A percentile compares a stretch with the other conserved stretches of the same genome.
Evolutionary conservation across 1,140 invertebrate species (phyloP).

Genomic region (Drosophila seguyi): DNA sequence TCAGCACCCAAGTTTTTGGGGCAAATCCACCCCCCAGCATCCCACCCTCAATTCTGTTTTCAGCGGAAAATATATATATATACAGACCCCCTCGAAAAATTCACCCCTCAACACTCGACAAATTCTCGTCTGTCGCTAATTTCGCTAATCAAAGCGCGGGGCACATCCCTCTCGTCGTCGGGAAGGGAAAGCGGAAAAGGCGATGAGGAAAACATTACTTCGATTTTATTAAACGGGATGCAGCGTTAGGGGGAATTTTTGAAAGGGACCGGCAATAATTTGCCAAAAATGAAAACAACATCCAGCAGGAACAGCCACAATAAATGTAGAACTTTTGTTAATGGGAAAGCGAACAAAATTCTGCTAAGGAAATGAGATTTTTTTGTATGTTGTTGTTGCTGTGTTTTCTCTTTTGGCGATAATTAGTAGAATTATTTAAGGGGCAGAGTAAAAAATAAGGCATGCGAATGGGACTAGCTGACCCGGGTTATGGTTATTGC

Average conservation of each 20-base stretch:
- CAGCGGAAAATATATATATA: slow-evolving; percentile 4
- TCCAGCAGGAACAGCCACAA: slow-evolving; percentile 69
- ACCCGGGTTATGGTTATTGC: slow-evolving; percentile 56
- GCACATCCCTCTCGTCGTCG: slow-evolving; percentile 3
- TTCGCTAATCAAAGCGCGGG: slow-evolving; percentile 74
- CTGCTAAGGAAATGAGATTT: slow-evolving; percentile 64
- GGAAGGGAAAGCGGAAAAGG: not conserved
- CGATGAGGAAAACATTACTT: slow-evolving; percentile 55
- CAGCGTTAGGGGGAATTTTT: slow-evolving; percentile 33
- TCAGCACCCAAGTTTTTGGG: slow-evolving; percentile 67
- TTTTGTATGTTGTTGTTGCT: slow-evolving; percentile 4
- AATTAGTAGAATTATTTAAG: slow-evolving; percentile 68
- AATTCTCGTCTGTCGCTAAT: slow-evolving; percentile 68
- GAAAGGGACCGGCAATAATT: slow-evolving; percentile 75
- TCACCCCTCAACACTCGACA: slow-evolving; percentile 9
- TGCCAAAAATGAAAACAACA: slow-evolving; percentile 59
- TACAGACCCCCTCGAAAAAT: not conserved
- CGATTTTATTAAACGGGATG: slow-evolving; percentile 77
- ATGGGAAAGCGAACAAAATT: slow-evolving; percentile 55
- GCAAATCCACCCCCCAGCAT: slow-evolving; percentile 6
- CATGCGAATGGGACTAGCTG: slow-evolving; percentile 28
- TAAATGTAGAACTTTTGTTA: slow-evolving; percentile 78
- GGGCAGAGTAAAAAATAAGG: slow-evolving; percentile 28
- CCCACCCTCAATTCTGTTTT: slow-evolving; percentile 16
- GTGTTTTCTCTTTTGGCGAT: slow-evolving; percentile 56